Evolutionary conservation across 30 jellyfish, hydroid and myxozoan genomes (phyloP), one percentile per base, ranked within the genome.

Genomic region (Hydractinia symbiolongicarpus): DNA sequence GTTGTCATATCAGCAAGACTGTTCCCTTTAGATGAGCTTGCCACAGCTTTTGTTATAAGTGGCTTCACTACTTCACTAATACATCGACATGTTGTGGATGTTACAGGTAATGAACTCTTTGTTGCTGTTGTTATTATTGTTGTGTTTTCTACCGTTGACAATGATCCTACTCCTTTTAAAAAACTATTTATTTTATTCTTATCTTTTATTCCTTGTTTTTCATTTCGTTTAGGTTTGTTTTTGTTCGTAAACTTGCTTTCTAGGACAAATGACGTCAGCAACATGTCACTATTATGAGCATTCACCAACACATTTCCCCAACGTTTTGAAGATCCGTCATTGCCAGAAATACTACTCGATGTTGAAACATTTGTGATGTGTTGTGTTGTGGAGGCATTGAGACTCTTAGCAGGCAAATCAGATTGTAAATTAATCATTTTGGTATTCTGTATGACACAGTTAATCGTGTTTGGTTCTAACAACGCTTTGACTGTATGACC

Each of bases 401-500:
- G 19, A 51, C 52, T 7, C 19, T 51, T 8, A 64, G 16, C 17
- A 64, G 9, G 19, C 40, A n/a, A 8, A n/a, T 6, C 19, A 13
- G 74, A 64, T 44, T 44, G 40, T n/a, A 9, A 6, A 49, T 15
- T 50, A 1, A 58, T 5, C 8, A 5, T 72, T 4, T 52, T 72
- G 21, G 83, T 4, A 40, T 55, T 30, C 13, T 50, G 15, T 19
- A 49, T 53, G 5, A 55, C 14, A 17, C 7, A 44, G 15, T 7
- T 15, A 44, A 67, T 50, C 44, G 11, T 74, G 61, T 74, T 51
- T 20, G 50, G 15, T 20, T 79, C 87, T 19, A 79, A 66, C 9
- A 79, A 49, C 5, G 87, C 87, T 61, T 68, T 83, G 53, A 79
- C 87, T 21, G 87, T 79, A 50, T 79, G 87, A 9, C 87, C 87